Percentiles rank a stretch among this genome's conserved stretches.
Evolutionary conservation across 1,140 invertebrate genomes (phyloP).

Genomic region (Brachionus koreanus): DNA sequence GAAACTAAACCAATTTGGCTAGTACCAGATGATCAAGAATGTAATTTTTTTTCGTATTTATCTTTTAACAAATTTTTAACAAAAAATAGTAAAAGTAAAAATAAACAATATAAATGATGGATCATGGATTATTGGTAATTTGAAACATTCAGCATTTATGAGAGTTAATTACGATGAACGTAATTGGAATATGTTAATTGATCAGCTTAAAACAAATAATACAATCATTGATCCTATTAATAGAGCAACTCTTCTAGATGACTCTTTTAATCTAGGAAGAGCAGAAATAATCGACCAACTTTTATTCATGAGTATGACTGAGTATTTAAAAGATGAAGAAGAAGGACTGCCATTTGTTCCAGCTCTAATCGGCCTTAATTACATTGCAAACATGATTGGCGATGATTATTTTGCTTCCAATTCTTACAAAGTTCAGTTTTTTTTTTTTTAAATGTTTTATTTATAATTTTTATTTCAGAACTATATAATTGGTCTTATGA

Average conservation of each 20-base stretch:
- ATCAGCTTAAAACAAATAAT: slow-evolving; percentile 46
- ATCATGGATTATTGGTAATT: slow-evolving; percentile 69
- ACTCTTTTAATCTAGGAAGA: slow-evolving; percentile 72
- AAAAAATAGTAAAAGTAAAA: background rate
- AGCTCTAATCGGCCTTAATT: slow-evolving; percentile 24
- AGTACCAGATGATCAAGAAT: slow-evolving; percentile 54
- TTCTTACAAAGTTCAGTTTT: background rate
- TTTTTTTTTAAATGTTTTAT: background rate
- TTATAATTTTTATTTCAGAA: background rate
- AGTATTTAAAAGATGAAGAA: slow-evolving; percentile 25
- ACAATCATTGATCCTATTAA: slow-evolving; percentile 49
- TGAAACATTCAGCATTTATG: slow-evolving; percentile 80
- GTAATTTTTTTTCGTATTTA: too few relatives aligned
- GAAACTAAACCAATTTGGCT: slow-evolving; percentile 49
- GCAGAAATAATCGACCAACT: slow-evolving; percentile 46
- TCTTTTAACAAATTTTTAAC: too few relatives aligned
- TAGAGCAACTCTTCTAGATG: slow-evolving; percentile 79
- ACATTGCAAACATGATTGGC: background rate
- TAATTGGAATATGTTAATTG: slow-evolving; percentile 69
- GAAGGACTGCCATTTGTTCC: slow-evolving; percentile 26
- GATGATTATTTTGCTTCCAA: background rate
- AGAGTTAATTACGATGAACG: slow-evolving; percentile 75
- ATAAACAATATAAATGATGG: background rate
- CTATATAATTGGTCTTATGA: background rate
- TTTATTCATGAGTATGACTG: slow-evolving; percentile 2